A percentile compares a stretch with the other conserved stretches of the same genome.
Conservation (phyloP, 2,113 vertebrate species). For the Spheniscus mendiculus region DNA sequence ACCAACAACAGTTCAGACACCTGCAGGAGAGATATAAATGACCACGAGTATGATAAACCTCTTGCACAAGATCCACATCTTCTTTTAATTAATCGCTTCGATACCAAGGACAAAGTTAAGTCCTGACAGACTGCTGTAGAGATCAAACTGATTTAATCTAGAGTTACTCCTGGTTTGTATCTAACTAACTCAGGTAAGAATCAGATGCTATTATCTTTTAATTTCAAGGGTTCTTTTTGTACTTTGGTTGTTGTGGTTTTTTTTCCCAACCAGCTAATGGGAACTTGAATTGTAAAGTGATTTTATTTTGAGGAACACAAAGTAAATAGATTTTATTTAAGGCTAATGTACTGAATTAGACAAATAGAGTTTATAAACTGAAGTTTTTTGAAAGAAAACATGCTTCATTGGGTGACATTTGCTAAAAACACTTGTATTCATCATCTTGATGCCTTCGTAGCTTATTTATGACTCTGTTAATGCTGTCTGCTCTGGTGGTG, state of each 20-base stretch:
- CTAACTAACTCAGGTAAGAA: not conserved
- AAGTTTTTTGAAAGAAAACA: constrained; percentile 39
- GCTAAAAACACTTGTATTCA: constrained; percentile 1
- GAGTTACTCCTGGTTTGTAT: not conserved
- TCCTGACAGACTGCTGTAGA: not conserved
- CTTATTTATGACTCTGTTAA: constrained; percentile 15
- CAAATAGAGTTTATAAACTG: constrained; percentile 18
- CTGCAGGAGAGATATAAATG: not conserved
- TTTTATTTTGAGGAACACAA: constrained; percentile 40
- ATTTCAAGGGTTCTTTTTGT: not conserved
- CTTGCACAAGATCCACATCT: not conserved
- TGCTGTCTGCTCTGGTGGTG: not conserved
- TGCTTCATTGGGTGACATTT: not conserved
- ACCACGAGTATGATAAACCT: not conserved
- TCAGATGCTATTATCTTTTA: not conserved
- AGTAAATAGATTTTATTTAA: constrained; percentile 36
- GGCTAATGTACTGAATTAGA: constrained; percentile 8
- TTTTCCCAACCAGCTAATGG: not conserved
- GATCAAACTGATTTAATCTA: not conserved
- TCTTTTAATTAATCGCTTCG: not conserved
- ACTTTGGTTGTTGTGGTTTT: not conserved
- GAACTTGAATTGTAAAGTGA: not conserved
- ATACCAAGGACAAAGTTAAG: not conserved
- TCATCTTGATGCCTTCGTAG: not conserved
- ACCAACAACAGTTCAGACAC: not conserved